phyloP scores from a whole-genome alignment of 2,797 vertebrate genomes.

The Eurystomus glaucurus region DNA sequence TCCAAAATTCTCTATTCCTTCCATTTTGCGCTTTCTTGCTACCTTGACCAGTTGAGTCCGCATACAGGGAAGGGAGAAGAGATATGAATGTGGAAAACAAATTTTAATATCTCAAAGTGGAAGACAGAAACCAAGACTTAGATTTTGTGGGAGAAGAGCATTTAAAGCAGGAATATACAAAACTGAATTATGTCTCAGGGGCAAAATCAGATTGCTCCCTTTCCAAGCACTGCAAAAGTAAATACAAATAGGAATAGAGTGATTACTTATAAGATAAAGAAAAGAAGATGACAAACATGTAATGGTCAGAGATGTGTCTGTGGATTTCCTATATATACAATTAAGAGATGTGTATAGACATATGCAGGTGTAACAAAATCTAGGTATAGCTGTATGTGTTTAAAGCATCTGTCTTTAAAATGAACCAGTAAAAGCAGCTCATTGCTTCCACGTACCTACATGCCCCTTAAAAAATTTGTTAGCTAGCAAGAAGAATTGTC shows the following conservation, averaged over 20 bases:
- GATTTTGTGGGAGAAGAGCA: background rate
- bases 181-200: background rate
- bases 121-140: background rate
- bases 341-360: background rate
- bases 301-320: background rate
- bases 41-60: background rate
- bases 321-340: background rate
- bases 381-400: background rate
- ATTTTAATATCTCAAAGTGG: background rate
- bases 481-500: background rate
- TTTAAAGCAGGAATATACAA: background rate
- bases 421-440: background rate
- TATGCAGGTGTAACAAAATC: accelerated
- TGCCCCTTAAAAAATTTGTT: background rate
- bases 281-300: background rate
- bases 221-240: background rate
- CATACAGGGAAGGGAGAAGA: background rate
- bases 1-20: background rate
- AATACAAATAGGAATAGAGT: background rate
- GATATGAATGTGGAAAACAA: background rate
- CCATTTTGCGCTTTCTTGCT: background rate
- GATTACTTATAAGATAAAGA: background rate
- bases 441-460: background rate
- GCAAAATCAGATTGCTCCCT: background rate
- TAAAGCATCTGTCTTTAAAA: background rate